Base-by-base conservation (phyloP, 2,888 invertebrate genomes). In the Mesochorus sp. region DNA sequence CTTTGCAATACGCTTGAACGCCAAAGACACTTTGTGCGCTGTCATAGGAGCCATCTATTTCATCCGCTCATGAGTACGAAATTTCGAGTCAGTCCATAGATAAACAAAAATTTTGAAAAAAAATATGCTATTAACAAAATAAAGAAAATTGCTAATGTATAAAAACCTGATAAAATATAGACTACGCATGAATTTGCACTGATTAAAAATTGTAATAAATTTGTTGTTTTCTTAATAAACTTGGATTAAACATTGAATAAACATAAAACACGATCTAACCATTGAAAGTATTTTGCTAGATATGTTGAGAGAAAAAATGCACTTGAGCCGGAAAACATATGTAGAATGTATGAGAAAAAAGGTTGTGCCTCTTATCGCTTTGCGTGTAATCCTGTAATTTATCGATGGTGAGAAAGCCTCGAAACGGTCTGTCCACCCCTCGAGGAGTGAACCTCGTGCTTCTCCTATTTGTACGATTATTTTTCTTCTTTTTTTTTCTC, bases 351-450 rank as follows among this genome's bases (percentile, higher is more conserved):
- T n/a, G 39, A 12, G 12, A 12, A 39, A 2, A 14, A 39, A 12
- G 12, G n/a, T n/a, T n/a, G n/a, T n/a, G n/a, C n/a, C n/a, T 39
- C 39, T 39, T 39, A 21, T 53, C 53, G 6, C n/a, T 49, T 66
- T 2, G 12, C 28, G 37, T 53, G 26, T 66, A 42, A 39, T 24
- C 26, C 14, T n/a, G 14, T 49, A 76, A 66, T 71, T 76, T 75
- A 68, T 75, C 26, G 75, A 49, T 44, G 59, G 53, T 34, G 34
- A 28, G 39, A 42, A 28, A 62, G 53, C 47, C 37, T 14, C 37
- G 62, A 42, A 68, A 68, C 42, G 34, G 44, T 68, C 44, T 24
- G 62, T 53, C 26, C 44, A 55, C 34, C 37, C 61, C 68, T 75
- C 47, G 47, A 55, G 61, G 62, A 55, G 28, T 28, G 21, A 55